Percentiles rank a stretch among this genome's conserved stretches.
These are phyloP conservation scores for Perognathus longimembris DNA, from an alignment of 2,113 vertebrate species.

Conservation along the genomic window DNA sequence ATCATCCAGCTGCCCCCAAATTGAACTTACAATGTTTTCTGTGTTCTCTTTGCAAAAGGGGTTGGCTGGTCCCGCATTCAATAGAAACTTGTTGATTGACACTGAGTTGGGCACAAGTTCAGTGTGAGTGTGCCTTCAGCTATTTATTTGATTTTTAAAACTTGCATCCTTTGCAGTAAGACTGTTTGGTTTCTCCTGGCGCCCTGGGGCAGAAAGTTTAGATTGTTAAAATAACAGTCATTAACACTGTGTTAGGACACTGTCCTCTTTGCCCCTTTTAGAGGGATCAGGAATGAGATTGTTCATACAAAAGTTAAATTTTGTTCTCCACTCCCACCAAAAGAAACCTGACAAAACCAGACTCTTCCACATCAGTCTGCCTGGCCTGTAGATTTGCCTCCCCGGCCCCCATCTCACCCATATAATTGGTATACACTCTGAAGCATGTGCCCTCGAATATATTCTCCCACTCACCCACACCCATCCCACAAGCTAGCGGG, in stretches of 20 bases:
- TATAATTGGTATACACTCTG: neutral
- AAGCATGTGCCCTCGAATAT: neutral
- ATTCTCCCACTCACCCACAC: neutral
- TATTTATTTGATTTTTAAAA: constrained; percentile 76
- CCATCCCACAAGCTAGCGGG: constrained; percentile 6
- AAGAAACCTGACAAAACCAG: neutral
- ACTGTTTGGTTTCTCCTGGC: constrained; percentile 74
- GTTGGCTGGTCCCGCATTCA: constrained; percentile 70
- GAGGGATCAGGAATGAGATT: constrained; percentile 43
- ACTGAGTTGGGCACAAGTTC: constrained; percentile 68
- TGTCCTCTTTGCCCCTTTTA: constrained; percentile 32
- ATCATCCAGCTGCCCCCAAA: constrained; percentile 73
- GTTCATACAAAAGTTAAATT: constrained; percentile 65
- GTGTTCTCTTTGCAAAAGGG: constrained; percentile 69
- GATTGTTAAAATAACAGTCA: constrained; percentile 75
- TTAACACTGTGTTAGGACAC: constrained; percentile 73
- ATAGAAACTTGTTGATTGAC: constrained; percentile 79
- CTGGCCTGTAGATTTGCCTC: neutral
- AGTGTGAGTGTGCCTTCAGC: constrained; percentile 70
- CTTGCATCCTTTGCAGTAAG: constrained; percentile 73
- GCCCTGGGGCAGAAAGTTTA: constrained; percentile 59
- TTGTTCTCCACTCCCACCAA: neutral
- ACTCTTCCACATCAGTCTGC: constrained; percentile 25
- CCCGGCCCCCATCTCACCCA: neutral
- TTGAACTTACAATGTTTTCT: constrained; percentile 78